Conservation (phyloP, 1,140 invertebrate genomes). For the Limonius californicus region DNA sequence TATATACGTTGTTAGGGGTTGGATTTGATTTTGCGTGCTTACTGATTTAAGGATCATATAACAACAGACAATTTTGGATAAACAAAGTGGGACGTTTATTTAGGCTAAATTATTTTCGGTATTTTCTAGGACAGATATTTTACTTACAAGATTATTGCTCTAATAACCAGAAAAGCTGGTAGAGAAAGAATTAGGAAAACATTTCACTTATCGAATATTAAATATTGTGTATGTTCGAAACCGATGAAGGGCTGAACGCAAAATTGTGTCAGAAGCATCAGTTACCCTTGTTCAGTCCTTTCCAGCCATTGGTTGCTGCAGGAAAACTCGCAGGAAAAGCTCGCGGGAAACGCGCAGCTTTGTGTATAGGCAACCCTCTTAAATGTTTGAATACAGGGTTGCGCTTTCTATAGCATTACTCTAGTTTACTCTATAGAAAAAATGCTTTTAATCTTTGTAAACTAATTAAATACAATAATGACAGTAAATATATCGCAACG, state of each 20-base stretch:
- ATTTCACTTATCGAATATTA: neutral
- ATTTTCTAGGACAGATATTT: neutral
- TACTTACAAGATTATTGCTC: neutral
- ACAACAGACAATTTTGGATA: neutral
- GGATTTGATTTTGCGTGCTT: too few species aligned
- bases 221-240: neutral
- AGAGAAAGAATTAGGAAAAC: neutral
- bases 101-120: neutral
- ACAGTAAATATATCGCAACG: too few species aligned
- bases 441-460: too few species aligned
- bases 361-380: constrained; percentile 3
- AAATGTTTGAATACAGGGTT: too few species aligned
- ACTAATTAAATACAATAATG: too few species aligned
- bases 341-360: neutral
- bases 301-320: constrained; percentile 27
- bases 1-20: too few species aligned
- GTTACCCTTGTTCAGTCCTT: constrained; percentile 30
- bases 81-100: neutral
- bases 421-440: too few species aligned
- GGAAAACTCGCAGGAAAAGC: constrained; percentile 23
- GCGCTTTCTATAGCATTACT: too few species aligned
- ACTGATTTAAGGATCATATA: too few species aligned
- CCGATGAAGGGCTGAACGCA: neutral
- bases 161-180: neutral
- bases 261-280: constrained; percentile 30